These are phyloP conservation scores for Heliothis subflexa DNA, from an alignment of 1,140 invertebrate species.

Conservation along the genomic window DNA sequence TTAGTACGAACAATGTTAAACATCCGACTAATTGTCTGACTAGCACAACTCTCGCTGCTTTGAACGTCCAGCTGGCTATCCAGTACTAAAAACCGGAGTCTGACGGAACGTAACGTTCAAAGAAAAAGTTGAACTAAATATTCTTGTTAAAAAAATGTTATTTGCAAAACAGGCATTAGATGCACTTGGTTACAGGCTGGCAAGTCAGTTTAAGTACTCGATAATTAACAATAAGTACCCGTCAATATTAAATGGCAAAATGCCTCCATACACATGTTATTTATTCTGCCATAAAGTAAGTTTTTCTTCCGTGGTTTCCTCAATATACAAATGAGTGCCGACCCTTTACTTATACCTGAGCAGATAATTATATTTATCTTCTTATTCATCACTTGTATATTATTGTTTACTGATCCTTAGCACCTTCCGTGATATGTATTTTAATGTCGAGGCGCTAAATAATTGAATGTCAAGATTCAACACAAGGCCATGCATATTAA, in stretches of 20 bases:
- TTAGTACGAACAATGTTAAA: conserved; percentile 20
- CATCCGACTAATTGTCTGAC: conserved; percentile 1
- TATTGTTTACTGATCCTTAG: conserved; percentile 24
- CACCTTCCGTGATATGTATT: conserved; percentile 14
- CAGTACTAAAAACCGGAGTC: not conserved
- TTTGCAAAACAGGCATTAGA: too few relatives aligned
- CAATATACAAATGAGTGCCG: too few relatives aligned
- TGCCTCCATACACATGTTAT: not conserved
- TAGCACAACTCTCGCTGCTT: conserved; percentile 6
- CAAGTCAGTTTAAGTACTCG: not conserved
- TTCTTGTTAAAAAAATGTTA: too few relatives aligned
- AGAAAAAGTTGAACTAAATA: too few relatives aligned
- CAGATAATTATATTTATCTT: not conserved
- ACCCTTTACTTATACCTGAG: not conserved
- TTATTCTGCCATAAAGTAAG: too few relatives aligned
- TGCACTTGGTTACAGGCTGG: not conserved
- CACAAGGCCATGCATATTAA: not conserved
- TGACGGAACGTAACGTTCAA: not conserved
- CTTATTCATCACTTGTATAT: conserved; percentile 10
- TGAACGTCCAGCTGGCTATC: not conserved
- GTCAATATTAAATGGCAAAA: not conserved
- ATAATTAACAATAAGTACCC: not conserved
- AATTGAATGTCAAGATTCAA: conserved; percentile 8
- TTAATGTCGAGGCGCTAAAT: conserved; percentile 16
- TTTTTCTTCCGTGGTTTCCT: too few relatives aligned